Evolutionary conservation across 2,797 vertebrate genomes (phyloP).

Genomic region (Coendou prehensilis): DNA sequence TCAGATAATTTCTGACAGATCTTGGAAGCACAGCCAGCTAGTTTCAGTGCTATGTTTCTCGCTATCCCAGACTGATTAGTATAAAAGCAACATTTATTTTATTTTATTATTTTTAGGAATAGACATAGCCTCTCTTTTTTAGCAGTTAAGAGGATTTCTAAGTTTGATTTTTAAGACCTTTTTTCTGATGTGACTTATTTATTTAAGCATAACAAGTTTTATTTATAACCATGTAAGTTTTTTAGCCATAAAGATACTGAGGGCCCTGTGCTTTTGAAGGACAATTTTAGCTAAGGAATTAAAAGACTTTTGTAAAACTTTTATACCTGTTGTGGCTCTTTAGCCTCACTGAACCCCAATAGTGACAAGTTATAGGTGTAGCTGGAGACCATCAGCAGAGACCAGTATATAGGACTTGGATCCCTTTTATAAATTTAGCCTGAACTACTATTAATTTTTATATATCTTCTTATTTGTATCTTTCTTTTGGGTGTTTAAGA

Average conservation of each 20-base stretch:
- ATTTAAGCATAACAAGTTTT: background rate
- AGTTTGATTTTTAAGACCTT: background rate
- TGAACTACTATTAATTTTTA: background rate
- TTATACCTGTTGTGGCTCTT: background rate
- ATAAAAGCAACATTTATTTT: background rate
- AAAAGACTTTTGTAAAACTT: background rate
- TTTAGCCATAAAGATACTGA: background rate
- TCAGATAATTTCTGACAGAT: background rate
- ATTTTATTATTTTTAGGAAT: background rate
- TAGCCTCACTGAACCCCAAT: background rate
- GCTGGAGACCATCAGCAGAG: background rate
- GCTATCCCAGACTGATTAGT: background rate
- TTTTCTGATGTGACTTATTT: background rate
- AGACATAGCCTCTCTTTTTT: background rate
- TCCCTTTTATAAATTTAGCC: background rate
- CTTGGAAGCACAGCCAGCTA: background rate
- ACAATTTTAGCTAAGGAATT: background rate
- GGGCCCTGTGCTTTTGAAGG: background rate
- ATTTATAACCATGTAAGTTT: background rate
- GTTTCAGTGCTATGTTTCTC: background rate
- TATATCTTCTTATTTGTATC: background rate
- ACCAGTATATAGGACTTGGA: background rate
- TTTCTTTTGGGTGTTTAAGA: background rate
- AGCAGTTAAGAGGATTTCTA: background rate
- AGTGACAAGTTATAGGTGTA: background rate